Base-by-base conservation (phyloP, 2,797 vertebrate genomes). In the Diplodus puntazzo region DNA sequence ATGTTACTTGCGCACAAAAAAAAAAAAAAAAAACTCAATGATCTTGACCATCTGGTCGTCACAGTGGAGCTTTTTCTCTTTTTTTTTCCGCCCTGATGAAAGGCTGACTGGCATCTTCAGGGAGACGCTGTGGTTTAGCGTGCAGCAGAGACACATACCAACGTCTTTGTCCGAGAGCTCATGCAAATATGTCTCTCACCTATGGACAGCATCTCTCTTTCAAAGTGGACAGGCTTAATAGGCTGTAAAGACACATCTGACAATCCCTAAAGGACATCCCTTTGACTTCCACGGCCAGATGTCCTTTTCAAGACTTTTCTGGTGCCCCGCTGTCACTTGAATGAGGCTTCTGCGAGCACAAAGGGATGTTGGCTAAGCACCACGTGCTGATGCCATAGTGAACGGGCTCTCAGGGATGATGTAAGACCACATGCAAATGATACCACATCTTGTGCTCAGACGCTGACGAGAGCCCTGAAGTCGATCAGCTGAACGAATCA, bases 31-130 rank as follows among this genome's bases (percentile, higher is more conserved):
- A 55, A 25, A 25, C 83, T 87, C 83, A 84, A 80, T 92, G 92
- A 94, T 93, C 87, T 91, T 88, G 90, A 90, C 91, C 93, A 94
- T 93, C 88, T 93, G 92, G 73, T 81, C 69, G 45, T 90, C 89
- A 87, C 90, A 84, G 81, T 73, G 12, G 48, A 69, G 73, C 85
- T 21, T 61, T 62, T 79, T 73, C 73, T 67, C 65, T 46, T 39
- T 49, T 62, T 55, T 46, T 43, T 3, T 25, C 25, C 3, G 60
- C 66, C 48, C 43, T 16, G 63, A 76, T 88, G 89, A 90, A 84
- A 88, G 88, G 73, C 64, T 57, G 77, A 80, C 70, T 62, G 84
- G 83, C 86, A 82, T 90, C 83, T 88, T 83, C 71, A 59, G 77
- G 73, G 82, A 84, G 69, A 64, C 55, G 81, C 76, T 69, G 87